phyloP scores from a whole-genome alignment of 2,888 invertebrate species.

The Lasiommata megera region DNA sequence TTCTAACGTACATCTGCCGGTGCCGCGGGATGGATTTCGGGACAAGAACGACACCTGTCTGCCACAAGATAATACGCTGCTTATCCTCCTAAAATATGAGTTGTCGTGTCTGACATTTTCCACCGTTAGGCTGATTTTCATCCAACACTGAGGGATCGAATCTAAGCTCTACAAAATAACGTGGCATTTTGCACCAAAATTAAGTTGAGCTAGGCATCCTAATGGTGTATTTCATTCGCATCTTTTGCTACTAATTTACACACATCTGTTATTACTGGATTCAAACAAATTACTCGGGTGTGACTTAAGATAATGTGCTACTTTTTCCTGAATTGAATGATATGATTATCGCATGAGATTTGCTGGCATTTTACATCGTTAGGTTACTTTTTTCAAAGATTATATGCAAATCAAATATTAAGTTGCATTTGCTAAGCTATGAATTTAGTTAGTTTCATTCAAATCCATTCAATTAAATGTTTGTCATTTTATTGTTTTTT shows the following conservation, averaged over 20 bases:
- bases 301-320: slow-evolving; percentile 37
- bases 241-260: too few relatives aligned
- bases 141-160: not conserved
- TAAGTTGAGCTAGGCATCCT: too few relatives aligned
- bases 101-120: slow-evolving; percentile 41
- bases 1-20: slow-evolving; percentile 63
- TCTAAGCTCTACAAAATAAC: not conserved
- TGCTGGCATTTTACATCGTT: not conserved
- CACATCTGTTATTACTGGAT: too few relatives aligned
- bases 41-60: slow-evolving; percentile 74
- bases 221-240: too few relatives aligned
- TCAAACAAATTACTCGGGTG: too few relatives aligned
- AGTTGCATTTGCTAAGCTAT: too few relatives aligned
- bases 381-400: too few relatives aligned
- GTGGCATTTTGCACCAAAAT: too few relatives aligned
- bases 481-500: too few relatives aligned
- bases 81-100: slow-evolving; percentile 75
- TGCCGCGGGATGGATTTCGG: slow-evolving; percentile 64
- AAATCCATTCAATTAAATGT: too few relatives aligned
- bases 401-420: too few relatives aligned
- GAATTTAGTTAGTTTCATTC: too few relatives aligned
- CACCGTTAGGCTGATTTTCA: not conserved
- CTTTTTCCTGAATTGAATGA: slow-evolving; percentile 73
- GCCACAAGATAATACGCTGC: slow-evolving; percentile 69
- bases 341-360: slow-evolving; percentile 65